phyloP scores from a whole-genome alignment of 2,888 invertebrate genomes.

The Melanostoma mellinum region DNA sequence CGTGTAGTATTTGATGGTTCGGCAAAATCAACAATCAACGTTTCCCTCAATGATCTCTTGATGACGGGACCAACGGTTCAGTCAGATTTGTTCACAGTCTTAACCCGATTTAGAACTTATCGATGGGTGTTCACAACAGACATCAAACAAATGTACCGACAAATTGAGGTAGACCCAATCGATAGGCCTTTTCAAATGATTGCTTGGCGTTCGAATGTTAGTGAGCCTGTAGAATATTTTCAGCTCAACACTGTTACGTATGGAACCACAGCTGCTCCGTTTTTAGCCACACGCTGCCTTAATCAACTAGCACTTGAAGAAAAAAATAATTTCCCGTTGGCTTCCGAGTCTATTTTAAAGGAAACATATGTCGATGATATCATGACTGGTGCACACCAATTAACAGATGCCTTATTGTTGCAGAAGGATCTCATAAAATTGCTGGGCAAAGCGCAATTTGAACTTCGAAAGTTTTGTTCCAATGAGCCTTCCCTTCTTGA shows the following conservation, averaged over 20 bases:
- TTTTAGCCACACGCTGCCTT: conserved; percentile 67
- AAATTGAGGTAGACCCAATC: no score
- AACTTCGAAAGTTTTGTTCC: conserved; percentile 62
- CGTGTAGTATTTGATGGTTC: no score
- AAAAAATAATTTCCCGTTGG: conserved; percentile 47
- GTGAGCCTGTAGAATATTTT: no score
- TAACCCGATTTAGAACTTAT: no score
- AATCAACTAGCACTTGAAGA: conserved; percentile 55
- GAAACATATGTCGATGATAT: conserved; percentile 73
- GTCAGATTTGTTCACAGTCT: no score
- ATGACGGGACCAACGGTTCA: no score
- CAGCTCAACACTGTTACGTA: conserved; percentile 25
- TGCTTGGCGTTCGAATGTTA: no score
- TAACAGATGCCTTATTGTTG: conserved; percentile 47
- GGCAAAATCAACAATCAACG: no score
- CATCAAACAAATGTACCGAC: no score
- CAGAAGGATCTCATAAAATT: conserved; percentile 43
- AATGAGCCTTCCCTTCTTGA: conserved; percentile 43
- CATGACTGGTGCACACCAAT: conserved; percentile 58
- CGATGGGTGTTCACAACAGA: no score
- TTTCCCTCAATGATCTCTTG: no score
- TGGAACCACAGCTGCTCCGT: conserved; percentile 72
- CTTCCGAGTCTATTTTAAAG: conserved; percentile 40
- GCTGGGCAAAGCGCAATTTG: conserved; percentile 42
- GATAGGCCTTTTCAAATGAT: no score